A percentile compares a stretch with the other conserved stretches of the same genome.
Evolutionary conservation across 2,888 invertebrate genomes (phyloP).

Genomic region (Dichetophora obliterata): DNA sequence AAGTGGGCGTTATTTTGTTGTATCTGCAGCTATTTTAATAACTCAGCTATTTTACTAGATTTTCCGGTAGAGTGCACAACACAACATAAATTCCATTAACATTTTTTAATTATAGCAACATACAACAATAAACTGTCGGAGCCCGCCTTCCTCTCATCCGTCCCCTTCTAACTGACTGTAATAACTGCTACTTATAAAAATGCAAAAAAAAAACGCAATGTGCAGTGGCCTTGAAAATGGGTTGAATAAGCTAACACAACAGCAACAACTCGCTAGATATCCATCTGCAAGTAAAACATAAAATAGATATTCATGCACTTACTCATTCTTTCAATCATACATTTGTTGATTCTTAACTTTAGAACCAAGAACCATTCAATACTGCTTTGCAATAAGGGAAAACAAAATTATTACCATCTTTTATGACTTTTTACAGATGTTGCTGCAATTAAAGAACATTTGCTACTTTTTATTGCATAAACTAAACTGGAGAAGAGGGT

Average conservation of each 20-base stretch:
- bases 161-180: not conserved
- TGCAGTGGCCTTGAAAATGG: slow-evolving; percentile 22
- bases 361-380: not conserved
- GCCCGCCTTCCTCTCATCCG: not conserved
- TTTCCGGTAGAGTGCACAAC: not conserved
- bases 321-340: not conserved
- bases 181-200: not conserved
- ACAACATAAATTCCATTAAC: not conserved
- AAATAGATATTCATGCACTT: slow-evolving; percentile 7
- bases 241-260: slow-evolving; percentile 17
- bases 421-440: not conserved
- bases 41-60: not conserved
- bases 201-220: not conserved
- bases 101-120: not conserved
- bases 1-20: too few species aligned
- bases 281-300: slow-evolving; percentile 17
- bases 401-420: not conserved
- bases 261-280: slow-evolving; percentile 12
- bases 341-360: not conserved
- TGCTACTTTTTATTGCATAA: slow-evolving; percentile 3
- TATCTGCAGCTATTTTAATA: not conserved
- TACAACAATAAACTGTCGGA: too few species aligned
- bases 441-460: slow-evolving; percentile 15
- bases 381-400: not conserved
- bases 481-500: not conserved